Conservation (phyloP, 2,888 invertebrate species). For the Caenorhabditis sulstoni region DNA sequence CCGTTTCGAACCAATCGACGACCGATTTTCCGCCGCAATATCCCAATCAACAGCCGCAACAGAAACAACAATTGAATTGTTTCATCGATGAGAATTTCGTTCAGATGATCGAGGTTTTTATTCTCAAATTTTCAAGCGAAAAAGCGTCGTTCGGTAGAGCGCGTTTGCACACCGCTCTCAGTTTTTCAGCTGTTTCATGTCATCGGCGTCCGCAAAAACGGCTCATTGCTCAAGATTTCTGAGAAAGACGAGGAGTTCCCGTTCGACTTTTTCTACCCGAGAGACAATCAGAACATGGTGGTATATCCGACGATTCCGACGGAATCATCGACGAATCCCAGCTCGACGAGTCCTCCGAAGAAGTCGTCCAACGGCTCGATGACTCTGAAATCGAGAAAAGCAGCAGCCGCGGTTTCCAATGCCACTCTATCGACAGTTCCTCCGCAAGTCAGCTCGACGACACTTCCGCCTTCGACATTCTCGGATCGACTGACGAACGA, state of each 20-base stretch:
- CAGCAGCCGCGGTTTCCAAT: background rate
- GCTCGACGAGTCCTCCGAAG: too few relatives aligned
- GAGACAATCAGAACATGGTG: background rate
- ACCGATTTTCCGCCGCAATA: background rate
- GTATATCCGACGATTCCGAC: background rate
- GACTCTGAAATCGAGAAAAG: background rate
- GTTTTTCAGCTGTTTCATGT: slow-evolving; percentile 3
- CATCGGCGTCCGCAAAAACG: slow-evolving; percentile 18
- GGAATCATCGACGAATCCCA: too few relatives aligned
- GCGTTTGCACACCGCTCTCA: background rate
- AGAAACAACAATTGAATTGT: too few relatives aligned
- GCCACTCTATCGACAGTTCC: background rate
- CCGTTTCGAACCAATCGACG: too few relatives aligned
- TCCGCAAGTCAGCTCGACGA: background rate
- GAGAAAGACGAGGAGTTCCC: background rate
- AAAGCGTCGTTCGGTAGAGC: background rate
- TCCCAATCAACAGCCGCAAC: background rate
- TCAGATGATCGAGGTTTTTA: slow-evolving; percentile 1
- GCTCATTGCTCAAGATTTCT: background rate
- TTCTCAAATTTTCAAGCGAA: background rate
- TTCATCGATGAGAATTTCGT: background rate
- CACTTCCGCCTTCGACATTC: background rate
- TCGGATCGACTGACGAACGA: too few relatives aligned
- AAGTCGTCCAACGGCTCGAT: background rate
- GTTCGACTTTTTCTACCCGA: slow-evolving; percentile 12